phyloP scores from a whole-genome alignment of 2,888 invertebrate species.

The Thecophora atra region DNA sequence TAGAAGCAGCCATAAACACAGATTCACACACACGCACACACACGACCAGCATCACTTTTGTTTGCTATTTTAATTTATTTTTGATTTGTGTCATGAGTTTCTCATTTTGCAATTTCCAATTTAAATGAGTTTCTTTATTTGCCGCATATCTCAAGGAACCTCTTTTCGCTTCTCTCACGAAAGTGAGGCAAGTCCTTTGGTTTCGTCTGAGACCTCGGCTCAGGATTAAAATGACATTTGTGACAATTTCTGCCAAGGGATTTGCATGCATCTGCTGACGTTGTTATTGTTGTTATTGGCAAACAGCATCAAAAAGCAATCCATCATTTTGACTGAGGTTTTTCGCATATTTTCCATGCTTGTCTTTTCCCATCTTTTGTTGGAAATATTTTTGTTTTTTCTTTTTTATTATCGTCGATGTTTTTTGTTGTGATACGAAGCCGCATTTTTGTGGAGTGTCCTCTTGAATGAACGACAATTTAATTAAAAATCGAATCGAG shows the following conservation, averaged over 20 bases:
- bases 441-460: too few relatives aligned
- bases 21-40: too few relatives aligned
- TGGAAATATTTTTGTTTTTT: not conserved
- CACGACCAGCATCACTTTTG: too few relatives aligned
- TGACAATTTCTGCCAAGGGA: conserved; percentile 34
- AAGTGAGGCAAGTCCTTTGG: not conserved
- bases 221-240: conserved; percentile 11
- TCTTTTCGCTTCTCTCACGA: not conserved
- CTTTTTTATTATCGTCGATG: too few relatives aligned
- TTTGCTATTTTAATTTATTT: conserved; percentile 55
- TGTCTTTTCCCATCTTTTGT: not conserved
- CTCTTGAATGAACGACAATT: too few relatives aligned
- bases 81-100: conserved; percentile 48
- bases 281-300: conserved; percentile 29
- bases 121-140: conserved; percentile 9
- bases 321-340: conserved; percentile 62
- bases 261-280: conserved; percentile 43
- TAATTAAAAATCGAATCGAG: too few relatives aligned
- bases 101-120: conserved; percentile 16
- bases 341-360: conserved; percentile 39
- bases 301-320: conserved; percentile 55
- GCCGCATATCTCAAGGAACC: conserved; percentile 6
- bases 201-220: not conserved
- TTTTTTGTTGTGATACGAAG: too few relatives aligned
- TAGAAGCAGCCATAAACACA: too few relatives aligned